These are phyloP conservation scores for Sterrhoptilus dennistouni DNA, from an alignment of 2,113 vertebrate species.

Conservation along the genomic window DNA sequence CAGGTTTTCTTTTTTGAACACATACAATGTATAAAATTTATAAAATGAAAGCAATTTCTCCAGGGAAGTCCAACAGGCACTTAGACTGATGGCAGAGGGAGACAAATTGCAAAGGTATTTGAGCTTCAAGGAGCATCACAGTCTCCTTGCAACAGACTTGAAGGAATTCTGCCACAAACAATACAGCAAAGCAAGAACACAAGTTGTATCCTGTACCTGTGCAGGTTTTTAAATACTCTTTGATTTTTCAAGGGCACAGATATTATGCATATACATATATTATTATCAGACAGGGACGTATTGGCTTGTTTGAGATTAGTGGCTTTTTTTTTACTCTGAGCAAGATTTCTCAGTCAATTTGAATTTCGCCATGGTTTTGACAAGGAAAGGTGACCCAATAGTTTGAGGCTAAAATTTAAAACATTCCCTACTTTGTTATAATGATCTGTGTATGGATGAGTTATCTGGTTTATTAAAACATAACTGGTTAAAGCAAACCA, in stretches of 20 bases:
- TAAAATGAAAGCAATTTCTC: conserved; percentile 41
- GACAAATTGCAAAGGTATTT: not conserved
- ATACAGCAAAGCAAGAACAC: not conserved
- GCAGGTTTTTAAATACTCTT: not conserved
- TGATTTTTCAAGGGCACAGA: not conserved
- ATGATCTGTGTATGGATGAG: not conserved
- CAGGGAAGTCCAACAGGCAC: not conserved
- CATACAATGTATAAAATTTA: not conserved
- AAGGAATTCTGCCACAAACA: not conserved
- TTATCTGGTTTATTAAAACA: not conserved
- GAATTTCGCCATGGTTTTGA: not conserved
- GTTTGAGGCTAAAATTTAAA: not conserved
- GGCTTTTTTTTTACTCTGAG: not conserved
- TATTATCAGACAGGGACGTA: not conserved
- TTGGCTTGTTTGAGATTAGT: not conserved
- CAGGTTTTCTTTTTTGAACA: conserved; percentile 2
- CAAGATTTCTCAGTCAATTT: not conserved
- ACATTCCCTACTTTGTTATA: not conserved
- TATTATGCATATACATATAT: not conserved
- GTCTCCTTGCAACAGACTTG: not conserved
- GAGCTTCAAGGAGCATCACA: not conserved
- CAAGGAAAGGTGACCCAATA: not conserved
- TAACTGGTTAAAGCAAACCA: not conserved
- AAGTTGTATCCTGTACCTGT: not conserved
- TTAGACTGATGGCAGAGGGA: not conserved